Base-by-base conservation (phyloP, 2,797 vertebrate genomes). In the Aphelocoma californica region DNA sequence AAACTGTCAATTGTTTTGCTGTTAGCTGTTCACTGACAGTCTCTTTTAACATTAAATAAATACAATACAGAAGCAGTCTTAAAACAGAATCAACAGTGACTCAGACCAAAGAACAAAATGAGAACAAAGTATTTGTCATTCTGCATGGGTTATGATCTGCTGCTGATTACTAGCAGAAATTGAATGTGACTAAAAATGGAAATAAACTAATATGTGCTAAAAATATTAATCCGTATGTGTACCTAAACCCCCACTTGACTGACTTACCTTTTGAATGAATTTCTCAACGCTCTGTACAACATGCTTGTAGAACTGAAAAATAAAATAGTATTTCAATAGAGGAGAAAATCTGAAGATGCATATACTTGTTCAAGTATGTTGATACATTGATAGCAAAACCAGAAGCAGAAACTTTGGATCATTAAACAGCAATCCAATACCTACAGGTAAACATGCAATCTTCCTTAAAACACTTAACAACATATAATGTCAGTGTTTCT, bases 281-380 rank as follows among this genome's bases (percentile, higher is more conserved):
- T 99, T 99, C 97, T 99, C 99, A 97, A 99, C 99, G 83, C 99
- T 99, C 97, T 99, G 99, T 93, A 99, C 99, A 93, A 99, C 99
- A 62, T 99, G 99, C 91, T 99, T 99, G 98, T 99, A 99, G 96
- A 99, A 99, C 99, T 99, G 97, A 93, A 99, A 98, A 87, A 96
- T 14, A 93, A 74, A 96, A 92, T 7, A 86, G 3, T 14, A 73
- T 77, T 91, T 95, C 69, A 95, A 28, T 0, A 65, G 26, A 45
- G 28, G 8, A 74, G 34, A 85, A 93, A 71, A 86, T n/a, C 69
- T 36, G 60, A 74, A 70, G 74, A 80, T 53, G n/a, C 18, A n/a
- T 28, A 72, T 9, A 90, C 9, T 73, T 81, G 38, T 25, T 78
- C 34, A 62, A 87, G 18, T 57, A 69, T 54, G 58, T 2, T 61